Conservation (phyloP, 2,113 vertebrate species). For the Dasyprocta punctata region DNA sequence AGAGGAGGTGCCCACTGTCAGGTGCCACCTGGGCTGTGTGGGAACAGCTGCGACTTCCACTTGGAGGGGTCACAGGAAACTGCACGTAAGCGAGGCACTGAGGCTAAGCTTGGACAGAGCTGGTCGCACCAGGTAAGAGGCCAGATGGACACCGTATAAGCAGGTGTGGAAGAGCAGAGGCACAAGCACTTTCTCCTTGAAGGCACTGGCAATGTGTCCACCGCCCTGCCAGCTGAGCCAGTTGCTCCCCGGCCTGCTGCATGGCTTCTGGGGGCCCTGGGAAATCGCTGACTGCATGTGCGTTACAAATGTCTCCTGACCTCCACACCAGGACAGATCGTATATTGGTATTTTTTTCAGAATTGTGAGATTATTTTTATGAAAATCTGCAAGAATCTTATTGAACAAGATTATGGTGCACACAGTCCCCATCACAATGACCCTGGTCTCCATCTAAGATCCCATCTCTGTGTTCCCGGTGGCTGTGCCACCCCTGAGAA, state of each 20-base stretch:
- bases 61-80: background rate
- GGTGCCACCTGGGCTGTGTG: background rate
- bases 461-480: background rate
- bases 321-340: background rate
- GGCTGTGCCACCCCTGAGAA: background rate
- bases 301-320: background rate
- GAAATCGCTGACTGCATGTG: background rate
- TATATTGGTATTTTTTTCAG: slow-evolving; percentile 3
- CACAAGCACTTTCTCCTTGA: background rate
- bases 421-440: background rate
- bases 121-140: background rate
- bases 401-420: background rate
- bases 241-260: background rate
- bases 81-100: background rate
- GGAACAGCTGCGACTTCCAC: background rate
- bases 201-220: background rate
- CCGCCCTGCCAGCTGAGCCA: background rate
- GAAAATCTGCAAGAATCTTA: background rate
- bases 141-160: background rate
- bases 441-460: background rate
- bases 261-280: no score
- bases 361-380: background rate
- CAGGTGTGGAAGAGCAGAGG: background rate
- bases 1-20: background rate
- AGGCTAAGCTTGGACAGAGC: background rate